Conservation (phyloP, 2,797 vertebrate species). For the Cuniculus paca region DNA sequence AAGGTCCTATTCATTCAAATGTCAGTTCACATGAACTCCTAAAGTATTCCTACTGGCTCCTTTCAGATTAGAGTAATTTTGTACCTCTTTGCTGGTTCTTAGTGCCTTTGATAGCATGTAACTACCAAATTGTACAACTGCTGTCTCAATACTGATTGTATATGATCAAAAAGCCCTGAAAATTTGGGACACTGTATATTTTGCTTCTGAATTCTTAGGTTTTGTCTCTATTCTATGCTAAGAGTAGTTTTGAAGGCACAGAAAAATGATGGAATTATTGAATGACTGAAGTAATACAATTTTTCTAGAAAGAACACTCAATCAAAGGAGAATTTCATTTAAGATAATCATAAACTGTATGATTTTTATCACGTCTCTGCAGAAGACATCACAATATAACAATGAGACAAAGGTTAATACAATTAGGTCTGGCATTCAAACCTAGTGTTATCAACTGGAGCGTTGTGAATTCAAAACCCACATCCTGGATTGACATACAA, state of each 20-base stretch:
- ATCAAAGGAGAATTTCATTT: not conserved
- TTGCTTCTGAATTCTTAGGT: not conserved
- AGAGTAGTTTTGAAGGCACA: not conserved
- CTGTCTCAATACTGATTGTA: not conserved
- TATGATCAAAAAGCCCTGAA: not conserved
- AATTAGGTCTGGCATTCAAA: not conserved
- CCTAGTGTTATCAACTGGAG: not conserved
- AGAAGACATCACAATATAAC: not conserved
- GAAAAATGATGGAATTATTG: not conserved
- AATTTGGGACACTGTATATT: not conserved
- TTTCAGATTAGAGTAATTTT: not conserved
- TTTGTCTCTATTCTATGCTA: not conserved
- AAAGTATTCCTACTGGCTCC: not conserved
- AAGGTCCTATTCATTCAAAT: not conserved
- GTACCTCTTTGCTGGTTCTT: not conserved
- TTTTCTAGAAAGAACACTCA: not conserved
- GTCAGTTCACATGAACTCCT: slow-evolving; percentile 18
- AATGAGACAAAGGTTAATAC: not conserved
- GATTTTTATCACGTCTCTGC: not conserved
- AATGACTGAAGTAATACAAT: not conserved
- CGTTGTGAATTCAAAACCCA: not conserved
- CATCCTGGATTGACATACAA: not conserved
- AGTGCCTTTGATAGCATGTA: not conserved
- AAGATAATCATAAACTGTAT: not conserved
- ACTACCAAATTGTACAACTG: not conserved